phyloP scores from a whole-genome alignment of 2,113 vertebrate genomes.

The Coregonus clupeaformis region DNA sequence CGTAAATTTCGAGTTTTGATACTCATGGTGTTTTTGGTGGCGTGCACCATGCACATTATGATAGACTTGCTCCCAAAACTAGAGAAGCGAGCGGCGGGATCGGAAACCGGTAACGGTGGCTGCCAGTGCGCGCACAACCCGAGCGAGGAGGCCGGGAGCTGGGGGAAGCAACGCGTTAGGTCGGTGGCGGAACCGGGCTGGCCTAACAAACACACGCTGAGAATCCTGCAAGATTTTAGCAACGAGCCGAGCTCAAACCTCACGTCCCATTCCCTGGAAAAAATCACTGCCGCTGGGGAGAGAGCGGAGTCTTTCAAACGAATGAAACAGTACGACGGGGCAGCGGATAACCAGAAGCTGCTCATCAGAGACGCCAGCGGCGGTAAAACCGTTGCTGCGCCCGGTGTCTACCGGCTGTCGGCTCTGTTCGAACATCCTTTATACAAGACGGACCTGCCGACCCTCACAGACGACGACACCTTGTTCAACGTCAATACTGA shows the following conservation, averaged over 20 bases:
- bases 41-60: conserved; percentile 93
- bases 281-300: conserved; percentile 58
- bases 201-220: conserved; percentile 91
- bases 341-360: conserved; percentile 58
- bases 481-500: conserved; percentile 91
- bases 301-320: conserved; percentile 52
- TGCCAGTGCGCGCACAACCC: conserved; percentile 83
- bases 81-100: conserved; percentile 76
- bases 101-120: conserved; percentile 64
- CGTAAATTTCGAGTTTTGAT: conserved; percentile 91
- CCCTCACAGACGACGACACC: conserved; percentile 83
- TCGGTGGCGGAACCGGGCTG: conserved; percentile 72
- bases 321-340: conserved; percentile 54
- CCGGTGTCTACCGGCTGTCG: conserved; percentile 67
- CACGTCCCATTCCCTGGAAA: conserved; percentile 83
- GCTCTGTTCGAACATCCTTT: conserved; percentile 85
- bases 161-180: conserved; percentile 66
- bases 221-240: conserved; percentile 92
- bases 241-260: conserved; percentile 90
- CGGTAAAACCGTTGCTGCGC: conserved; percentile 10
- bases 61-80: conserved; percentile 90
- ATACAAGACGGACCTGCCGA: conserved; percentile 74
- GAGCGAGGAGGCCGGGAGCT: conserved; percentile 69
- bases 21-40: conserved; percentile 87
- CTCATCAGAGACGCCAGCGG: conserved; percentile 43